These are phyloP conservation scores for Myrmecobius fasciatus DNA, from an alignment of 2,113 vertebrate genomes.

Conservation along the genomic window DNA sequence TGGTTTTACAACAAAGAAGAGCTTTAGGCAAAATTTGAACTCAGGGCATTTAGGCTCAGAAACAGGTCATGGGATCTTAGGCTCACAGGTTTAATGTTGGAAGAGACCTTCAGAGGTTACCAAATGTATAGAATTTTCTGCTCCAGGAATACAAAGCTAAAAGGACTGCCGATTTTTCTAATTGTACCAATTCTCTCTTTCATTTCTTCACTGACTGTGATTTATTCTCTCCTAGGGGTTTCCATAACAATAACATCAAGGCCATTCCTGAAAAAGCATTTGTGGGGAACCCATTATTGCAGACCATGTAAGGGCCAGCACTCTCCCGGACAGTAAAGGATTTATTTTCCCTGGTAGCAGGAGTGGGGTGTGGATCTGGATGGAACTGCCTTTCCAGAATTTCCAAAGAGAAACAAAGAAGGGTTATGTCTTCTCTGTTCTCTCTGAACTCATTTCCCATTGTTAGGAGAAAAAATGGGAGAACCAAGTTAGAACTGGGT, in stretches of 20 bases:
- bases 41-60: background rate
- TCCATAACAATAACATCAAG: slow-evolving; percentile 98
- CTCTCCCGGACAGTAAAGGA: background rate
- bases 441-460: background rate
- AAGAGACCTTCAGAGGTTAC: background rate
- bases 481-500: rapidly evolving
- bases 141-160: background rate
- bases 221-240: slow-evolving; percentile 88
- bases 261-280: slow-evolving; percentile 96
- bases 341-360: background rate
- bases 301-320: slow-evolving; percentile 92
- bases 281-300: slow-evolving; percentile 93
- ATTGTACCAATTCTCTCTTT: background rate
- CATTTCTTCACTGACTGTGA: background rate
- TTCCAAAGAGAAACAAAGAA: background rate
- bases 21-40: background rate
- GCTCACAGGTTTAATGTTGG: background rate
- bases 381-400: background rate
- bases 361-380: too few relatives aligned
- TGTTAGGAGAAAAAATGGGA: background rate
- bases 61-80: background rate
- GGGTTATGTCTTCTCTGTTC: too few relatives aligned
- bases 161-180: background rate
- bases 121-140: background rate
- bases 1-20: background rate